A percentile compares a stretch with the other conserved stretches of the same genome.
Conservation (phyloP, 2,113 vertebrate genomes). For the Cyphomyrus discorhynchus region DNA sequence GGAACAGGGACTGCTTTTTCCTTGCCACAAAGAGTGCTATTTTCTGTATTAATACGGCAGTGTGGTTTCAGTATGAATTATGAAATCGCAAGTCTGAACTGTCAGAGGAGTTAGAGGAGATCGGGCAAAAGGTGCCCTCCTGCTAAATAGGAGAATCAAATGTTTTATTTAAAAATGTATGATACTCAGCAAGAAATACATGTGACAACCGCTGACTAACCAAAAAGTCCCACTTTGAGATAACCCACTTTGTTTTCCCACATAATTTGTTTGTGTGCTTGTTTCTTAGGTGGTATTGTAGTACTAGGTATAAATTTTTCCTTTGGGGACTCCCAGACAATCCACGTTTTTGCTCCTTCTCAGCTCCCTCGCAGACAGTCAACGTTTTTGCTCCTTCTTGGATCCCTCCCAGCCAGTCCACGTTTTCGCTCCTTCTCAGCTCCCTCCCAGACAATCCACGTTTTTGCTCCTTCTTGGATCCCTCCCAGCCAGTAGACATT, state of each 20-base stretch:
- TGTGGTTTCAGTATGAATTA: background rate
- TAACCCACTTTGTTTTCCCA: background rate
- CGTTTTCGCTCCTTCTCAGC: too few relatives aligned
- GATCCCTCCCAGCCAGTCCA: background rate
- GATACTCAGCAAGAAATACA: background rate
- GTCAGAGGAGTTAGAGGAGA: background rate
- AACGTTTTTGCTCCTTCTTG: background rate
- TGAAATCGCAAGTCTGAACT: background rate
- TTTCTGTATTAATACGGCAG: background rate
- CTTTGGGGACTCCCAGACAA: background rate
- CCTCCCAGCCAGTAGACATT: background rate
- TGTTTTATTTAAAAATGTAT: slow-evolving; percentile 1
- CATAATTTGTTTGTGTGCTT: background rate
- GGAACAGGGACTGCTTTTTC: background rate
- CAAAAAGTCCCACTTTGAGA: background rate
- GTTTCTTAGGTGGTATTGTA: background rate
- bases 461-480: background rate
- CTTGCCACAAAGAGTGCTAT: background rate
- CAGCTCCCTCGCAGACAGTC: background rate
- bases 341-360: background rate
- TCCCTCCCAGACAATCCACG: background rate
- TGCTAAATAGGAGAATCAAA: background rate
- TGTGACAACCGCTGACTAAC: background rate
- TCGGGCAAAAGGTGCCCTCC: background rate
- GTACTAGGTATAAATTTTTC: background rate